phyloP scores from a whole-genome alignment of 2,113 vertebrate genomes.

The Neolamprologus hecqui region DNA sequence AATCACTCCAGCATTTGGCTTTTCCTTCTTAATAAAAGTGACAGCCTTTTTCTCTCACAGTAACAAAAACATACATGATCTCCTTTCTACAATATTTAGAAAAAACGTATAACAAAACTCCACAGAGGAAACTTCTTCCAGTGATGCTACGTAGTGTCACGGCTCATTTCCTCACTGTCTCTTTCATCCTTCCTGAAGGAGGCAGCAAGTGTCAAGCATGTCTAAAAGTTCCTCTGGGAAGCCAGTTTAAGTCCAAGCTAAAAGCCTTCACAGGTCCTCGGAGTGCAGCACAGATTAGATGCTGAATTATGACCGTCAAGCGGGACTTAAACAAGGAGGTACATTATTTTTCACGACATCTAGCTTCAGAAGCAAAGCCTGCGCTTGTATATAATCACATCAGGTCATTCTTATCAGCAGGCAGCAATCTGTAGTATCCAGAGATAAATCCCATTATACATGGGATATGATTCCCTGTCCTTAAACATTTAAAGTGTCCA shows the following conservation, averaged over 20 bases:
- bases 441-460: not conserved
- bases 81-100: conserved; percentile 10
- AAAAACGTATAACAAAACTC: conserved; percentile 23
- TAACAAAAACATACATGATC: conserved; percentile 33
- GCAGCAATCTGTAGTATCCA: not conserved
- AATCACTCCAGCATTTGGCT: conserved; percentile 23
- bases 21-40: conserved; percentile 20
- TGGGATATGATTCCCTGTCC: not conserved
- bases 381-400: not conserved
- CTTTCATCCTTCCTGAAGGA: not conserved
- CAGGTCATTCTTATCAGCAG: conserved; percentile 14
- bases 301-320: conserved; percentile 1
- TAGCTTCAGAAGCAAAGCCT: not conserved
- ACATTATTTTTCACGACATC: not conserved
- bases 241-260: not conserved
- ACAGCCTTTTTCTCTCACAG: conserved; percentile 40
- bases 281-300: not conserved
- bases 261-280: conserved; percentile 22
- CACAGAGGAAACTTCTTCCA: conserved; percentile 23
- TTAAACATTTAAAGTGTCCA: not conserved
- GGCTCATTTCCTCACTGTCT: conserved; percentile 7
- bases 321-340: not conserved
- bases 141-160: conserved; percentile 1
- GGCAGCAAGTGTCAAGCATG: conserved; percentile 4
- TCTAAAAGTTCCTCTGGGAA: conserved; percentile 8